A percentile compares a stretch with the other conserved stretches of the same genome.
These are phyloP conservation scores for Parapristionchus giblindavisi DNA, from an alignment of 2,888 invertebrate species.

Conservation along the genomic window DNA sequence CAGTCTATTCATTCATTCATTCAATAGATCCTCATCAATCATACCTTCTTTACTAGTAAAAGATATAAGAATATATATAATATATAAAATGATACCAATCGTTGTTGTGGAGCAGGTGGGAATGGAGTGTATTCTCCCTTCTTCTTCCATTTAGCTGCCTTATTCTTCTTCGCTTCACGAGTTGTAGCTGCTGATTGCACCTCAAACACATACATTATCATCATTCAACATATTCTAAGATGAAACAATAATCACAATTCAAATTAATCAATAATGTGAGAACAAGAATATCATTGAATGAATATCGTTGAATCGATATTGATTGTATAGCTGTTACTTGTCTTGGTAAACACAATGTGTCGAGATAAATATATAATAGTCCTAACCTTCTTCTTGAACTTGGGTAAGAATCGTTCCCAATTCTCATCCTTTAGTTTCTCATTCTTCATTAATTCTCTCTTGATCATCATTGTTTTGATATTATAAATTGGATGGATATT, in stretches of 20 bases:
- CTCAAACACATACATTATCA: slow-evolving; percentile 38
- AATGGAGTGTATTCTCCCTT: slow-evolving; percentile 97
- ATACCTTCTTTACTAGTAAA: background rate
- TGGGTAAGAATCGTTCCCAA: slow-evolving; percentile 95
- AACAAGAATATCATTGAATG: no score
- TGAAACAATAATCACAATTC: background rate
- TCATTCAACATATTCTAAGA: background rate
- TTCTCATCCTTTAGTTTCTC: slow-evolving; percentile 88
- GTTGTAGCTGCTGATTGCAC: slow-evolving; percentile 63
- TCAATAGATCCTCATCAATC: background rate
- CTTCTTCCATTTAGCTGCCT: slow-evolving; percentile 78
- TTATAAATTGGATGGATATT: slow-evolving; percentile 99
- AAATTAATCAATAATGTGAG: no score
- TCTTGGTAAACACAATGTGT: background rate
- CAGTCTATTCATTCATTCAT: background rate
- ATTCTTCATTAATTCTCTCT: slow-evolving; percentile 91
- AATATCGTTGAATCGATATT: no score
- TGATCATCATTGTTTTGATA: slow-evolving; percentile 93
- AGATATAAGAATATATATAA: background rate
- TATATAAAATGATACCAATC: slow-evolving; percentile 78
- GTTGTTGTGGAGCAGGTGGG: slow-evolving; percentile 90
- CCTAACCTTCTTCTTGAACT: slow-evolving; percentile 87
- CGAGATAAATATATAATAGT: background rate
- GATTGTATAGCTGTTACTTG: no score
- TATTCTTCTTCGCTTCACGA: slow-evolving; percentile 67